Evolutionary conservation across 2,113 vertebrate species (phyloP).

Genomic region (Caloenas nicobarica): DNA sequence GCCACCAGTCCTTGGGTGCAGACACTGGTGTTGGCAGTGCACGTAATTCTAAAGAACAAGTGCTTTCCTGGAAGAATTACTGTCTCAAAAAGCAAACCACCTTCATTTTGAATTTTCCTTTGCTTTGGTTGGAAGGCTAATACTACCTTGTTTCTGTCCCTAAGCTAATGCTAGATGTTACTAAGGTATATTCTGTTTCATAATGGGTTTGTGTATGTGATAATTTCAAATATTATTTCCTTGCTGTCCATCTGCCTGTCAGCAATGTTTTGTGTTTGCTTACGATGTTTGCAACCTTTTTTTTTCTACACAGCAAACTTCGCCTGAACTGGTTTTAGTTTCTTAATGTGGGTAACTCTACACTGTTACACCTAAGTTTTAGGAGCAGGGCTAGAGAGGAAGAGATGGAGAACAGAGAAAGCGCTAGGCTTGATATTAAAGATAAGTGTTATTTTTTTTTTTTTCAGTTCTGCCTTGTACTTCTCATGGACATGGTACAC

Average conservation of each 20-base stretch:
- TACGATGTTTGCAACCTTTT: not conserved
- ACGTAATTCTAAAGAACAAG: not conserved
- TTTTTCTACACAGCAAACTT: not conserved
- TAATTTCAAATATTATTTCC: not conserved
- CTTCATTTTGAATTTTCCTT: not conserved
- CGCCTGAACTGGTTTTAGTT: constrained; percentile 28
- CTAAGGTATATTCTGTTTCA: not conserved
- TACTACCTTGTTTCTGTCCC: not conserved
- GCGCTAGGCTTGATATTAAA: not conserved
- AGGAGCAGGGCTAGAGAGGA: not conserved
- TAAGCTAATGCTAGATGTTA: not conserved
- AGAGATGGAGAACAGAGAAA: constrained; percentile 6
- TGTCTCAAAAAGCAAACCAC: not conserved
- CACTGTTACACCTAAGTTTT: not conserved
- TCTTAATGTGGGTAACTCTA: constrained; percentile 12
- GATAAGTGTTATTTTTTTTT: not conserved
- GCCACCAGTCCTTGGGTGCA: not conserved
- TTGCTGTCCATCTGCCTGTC: constrained; percentile 17
- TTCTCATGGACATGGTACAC: not conserved
- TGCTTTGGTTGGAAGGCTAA: not conserved
- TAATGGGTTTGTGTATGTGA: not conserved
- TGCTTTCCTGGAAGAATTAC: not conserved
- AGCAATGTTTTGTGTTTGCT: constrained; percentile 2
- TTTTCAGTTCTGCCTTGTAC: not conserved
- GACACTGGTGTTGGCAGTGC: not conserved